Percentiles rank a stretch among this genome's conserved stretches.
Evolutionary conservation across 2,797 vertebrate genomes (phyloP).

Genomic region (Nyctalus aviator): DNA sequence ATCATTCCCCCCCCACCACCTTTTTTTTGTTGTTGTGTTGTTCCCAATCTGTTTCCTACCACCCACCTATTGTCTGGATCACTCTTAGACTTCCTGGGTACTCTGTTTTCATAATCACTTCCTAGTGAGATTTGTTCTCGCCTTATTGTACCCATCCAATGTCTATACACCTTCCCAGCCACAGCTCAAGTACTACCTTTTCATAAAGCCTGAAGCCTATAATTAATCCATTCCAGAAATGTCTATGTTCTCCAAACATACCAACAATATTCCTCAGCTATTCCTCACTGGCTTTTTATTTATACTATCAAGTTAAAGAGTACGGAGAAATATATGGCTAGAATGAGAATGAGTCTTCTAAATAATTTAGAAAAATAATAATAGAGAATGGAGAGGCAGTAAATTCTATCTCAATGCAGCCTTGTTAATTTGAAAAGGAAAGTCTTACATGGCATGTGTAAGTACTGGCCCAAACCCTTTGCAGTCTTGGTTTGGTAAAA

Average conservation of each 20-base stretch:
- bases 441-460: background rate
- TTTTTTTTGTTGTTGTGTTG: background rate
- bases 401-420: background rate
- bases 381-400: background rate
- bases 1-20: fast-evolving
- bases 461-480: background rate
- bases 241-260: background rate
- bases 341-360: background rate
- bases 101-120: background rate
- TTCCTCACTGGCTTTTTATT: background rate
- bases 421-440: constrained; percentile 2
- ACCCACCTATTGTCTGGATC: background rate
- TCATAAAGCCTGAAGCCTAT: background rate
- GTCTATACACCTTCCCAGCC: background rate
- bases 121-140: background rate
- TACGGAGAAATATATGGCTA: background rate
- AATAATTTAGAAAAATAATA: background rate
- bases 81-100: background rate
- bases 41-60: background rate
- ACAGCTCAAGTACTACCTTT: background rate
- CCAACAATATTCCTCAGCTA: background rate
- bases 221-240: background rate
- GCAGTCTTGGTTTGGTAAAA: constrained; percentile 51
- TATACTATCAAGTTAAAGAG: background rate
- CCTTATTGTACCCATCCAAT: background rate